phyloP scores from a whole-genome alignment of 2,888 invertebrate genomes.

The Athalia cordata region DNA sequence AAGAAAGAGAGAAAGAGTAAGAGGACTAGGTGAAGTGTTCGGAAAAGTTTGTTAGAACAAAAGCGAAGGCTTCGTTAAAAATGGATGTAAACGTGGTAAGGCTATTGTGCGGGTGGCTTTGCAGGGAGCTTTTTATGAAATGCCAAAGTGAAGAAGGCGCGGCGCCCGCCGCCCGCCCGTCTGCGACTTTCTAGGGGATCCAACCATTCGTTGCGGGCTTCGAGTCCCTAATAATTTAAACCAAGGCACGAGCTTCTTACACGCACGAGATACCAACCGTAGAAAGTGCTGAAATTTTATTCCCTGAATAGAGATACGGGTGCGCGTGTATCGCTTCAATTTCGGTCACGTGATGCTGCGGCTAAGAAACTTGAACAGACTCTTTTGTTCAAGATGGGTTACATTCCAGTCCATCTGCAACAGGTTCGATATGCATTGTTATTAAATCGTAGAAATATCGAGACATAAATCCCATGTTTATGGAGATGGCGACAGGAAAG shows the following conservation, averaged over 20 bases:
- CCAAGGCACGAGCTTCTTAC: conserved; percentile 8
- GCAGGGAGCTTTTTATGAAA: conserved; percentile 7
- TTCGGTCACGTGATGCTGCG: conserved; percentile 6
- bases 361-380: background rate
- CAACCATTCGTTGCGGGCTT: conserved; percentile 9
- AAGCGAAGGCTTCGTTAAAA: conserved; percentile 24
- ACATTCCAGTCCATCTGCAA: conserved; percentile 4
- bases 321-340: conserved; percentile 4
- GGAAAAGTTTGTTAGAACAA: background rate
- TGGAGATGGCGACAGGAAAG: background rate
- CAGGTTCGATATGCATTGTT: background rate
- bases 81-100: conserved; percentile 25
- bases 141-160: conserved; percentile 6
- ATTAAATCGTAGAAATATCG: conserved; percentile 2
- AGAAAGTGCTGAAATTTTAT: conserved; percentile 30
- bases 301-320: background rate
- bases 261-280: conserved; percentile 24
- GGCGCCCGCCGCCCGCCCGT: background rate
- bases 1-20: conserved; percentile 5
- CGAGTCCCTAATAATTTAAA: conserved; percentile 1
- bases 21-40: background rate
- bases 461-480: conserved; percentile 2
- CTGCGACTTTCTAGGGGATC: background rate
- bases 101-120: conserved; percentile 26
- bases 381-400: background rate